These are phyloP conservation scores for Apomyelois bistriatella DNA, from an alignment of 2,888 invertebrate species.

Conservation along the genomic window DNA sequence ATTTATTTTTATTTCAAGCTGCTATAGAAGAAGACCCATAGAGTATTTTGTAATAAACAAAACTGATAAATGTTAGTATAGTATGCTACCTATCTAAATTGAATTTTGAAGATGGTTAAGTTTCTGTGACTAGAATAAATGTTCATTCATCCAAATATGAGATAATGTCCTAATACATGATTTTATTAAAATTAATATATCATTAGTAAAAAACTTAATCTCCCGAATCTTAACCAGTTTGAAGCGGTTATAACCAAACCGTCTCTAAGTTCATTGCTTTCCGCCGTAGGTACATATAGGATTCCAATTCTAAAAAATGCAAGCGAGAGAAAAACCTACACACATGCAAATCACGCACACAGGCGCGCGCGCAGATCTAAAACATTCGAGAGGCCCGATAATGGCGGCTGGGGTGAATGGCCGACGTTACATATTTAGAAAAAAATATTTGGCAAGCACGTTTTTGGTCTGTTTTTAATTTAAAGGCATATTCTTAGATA, in stretches of 20 bases:
- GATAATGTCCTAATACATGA: too few species aligned
- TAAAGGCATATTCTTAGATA: background rate
- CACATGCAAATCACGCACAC: slow-evolving; percentile 24
- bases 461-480: background rate
- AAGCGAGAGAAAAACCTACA: slow-evolving; percentile 18
- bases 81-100: too few species aligned
- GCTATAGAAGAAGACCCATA: too few species aligned
- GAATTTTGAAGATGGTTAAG: too few species aligned
- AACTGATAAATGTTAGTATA: too few species aligned
- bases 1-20: too few species aligned
- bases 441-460: slow-evolving; percentile 75
- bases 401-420: slow-evolving; percentile 62
- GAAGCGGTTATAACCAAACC: background rate
- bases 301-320: slow-evolving; percentile 21
- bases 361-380: slow-evolving; percentile 65
- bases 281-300: slow-evolving; percentile 8
- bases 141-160: too few species aligned
- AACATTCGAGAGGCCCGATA: slow-evolving; percentile 68
- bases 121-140: too few species aligned
- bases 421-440: slow-evolving; percentile 76
- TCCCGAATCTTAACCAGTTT: background rate
- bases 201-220: too few species aligned
- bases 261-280: slow-evolving; percentile 13
- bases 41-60: too few species aligned
- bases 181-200: too few species aligned